phyloP scores from a whole-genome alignment of 2,797 vertebrate genomes.

The Graptemys geographica region DNA sequence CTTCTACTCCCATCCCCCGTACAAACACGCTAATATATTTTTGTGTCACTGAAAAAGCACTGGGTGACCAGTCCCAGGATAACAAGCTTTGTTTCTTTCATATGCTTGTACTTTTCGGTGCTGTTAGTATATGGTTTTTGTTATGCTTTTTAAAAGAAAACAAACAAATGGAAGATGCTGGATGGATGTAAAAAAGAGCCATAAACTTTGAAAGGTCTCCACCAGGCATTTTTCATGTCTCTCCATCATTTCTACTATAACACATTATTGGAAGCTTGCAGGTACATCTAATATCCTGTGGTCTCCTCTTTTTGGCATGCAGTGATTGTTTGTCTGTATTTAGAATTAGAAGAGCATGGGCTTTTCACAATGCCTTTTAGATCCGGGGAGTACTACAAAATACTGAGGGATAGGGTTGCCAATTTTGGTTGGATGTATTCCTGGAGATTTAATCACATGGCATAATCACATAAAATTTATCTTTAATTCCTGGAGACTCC shows the following conservation, averaged over 20 bases:
- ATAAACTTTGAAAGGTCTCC: slow-evolving; percentile 37
- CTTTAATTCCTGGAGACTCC: too few relatives aligned
- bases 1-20: too few relatives aligned
- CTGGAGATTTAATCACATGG: too few relatives aligned
- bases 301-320: slow-evolving; percentile 65
- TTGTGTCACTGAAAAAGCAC: background rate
- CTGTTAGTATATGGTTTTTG: background rate
- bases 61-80: background rate
- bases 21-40: background rate
- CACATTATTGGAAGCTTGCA: slow-evolving; percentile 65
- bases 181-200: background rate
- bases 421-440: too few relatives aligned
- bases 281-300: slow-evolving; percentile 76
- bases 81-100: background rate
- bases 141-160: background rate
- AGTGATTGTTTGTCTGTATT: slow-evolving; percentile 62
- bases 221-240: slow-evolving; percentile 50
- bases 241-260: slow-evolving; percentile 64
- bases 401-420: background rate
- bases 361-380: slow-evolving; percentile 45
- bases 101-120: background rate
- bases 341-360: slow-evolving; percentile 66
- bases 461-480: too few relatives aligned
- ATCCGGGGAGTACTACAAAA: background rate
- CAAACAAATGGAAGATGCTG: background rate